Evolutionary conservation across 2,888 invertebrate genomes (phyloP), one percentile per base, ranked within the genome.

Genomic region (Camponotus fellah): DNA sequence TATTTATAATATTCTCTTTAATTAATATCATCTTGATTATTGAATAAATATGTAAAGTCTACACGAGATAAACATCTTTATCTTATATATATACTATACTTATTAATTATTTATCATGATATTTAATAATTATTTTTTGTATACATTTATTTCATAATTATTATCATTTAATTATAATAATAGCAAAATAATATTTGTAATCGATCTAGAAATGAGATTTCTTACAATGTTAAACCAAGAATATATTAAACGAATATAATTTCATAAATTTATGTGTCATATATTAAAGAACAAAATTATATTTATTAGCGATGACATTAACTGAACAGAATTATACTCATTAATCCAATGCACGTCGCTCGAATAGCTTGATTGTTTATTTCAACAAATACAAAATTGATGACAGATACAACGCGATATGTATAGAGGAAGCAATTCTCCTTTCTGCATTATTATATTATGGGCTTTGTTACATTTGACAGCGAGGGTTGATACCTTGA

Each of bases 401-500:
- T 60, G 43, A 43, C 60, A 34, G 12, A 34, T 17, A 10, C 12
- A 32, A 77, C 5, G 17, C 21, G 12, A 8, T 43, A 37, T 37
- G 37, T 37, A 56, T 58, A n/a, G 43, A 58, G 43, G 9, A 43
- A 76, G 10, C 37, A 53, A 40, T 40, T 65, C 14, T 75, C 10
- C 6, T 68, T 21, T 43, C 34, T 34, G 56, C 32, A 65, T 56
- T 62, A 76, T 53, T 12, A 40, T 32, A 26, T 26, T 26, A 26
- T 34, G 21, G 12, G 34, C 21, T 43, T 77, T 68, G 65, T 77
- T 77, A 34, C n/a, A 53, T n/a, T 76, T 43, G 58, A 32, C 17
- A 34, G 21, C 10, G 34, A 69, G 60, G 53, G 21, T 84, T 74
- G 75, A 66, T 75, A 76, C 58, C 53, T 76, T 69, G 68, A 79